Evolutionary conservation across 2,113 vertebrate species (phyloP), one percentile per base, ranked within the genome.

Genomic region (Laticauda colubrina): DNA sequence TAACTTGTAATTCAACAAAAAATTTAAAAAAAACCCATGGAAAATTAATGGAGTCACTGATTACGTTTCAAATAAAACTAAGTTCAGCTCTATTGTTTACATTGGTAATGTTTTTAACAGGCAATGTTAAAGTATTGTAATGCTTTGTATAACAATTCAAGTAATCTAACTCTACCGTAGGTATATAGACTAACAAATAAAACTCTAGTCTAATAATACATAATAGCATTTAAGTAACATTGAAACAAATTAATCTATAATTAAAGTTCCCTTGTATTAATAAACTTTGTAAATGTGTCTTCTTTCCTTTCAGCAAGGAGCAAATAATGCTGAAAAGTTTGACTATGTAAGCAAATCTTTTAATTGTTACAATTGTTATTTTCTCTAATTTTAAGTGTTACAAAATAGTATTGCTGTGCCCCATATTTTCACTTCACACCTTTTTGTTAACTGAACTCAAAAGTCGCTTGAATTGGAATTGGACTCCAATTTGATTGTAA

Each of bases 261-360:
- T 21, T 91, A 11, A 90, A 48, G 11, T 85, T 43, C 56, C 92
- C 59, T 53, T 95, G 5, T 12, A 85, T 95, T 97, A 97, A 98
- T 95, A 96, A 15, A 93, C 94, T 94, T 97, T 96, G 93, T 95
- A 93, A 97, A 93, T 95, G 96, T 97, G 97, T 97, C 97, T 96
- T 98, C 97, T 96, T 98, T 97, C 93, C 94, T 97, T 98, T 88
- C 98, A 99, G 99, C 99, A 99, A 98, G 99, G 99, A 96, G 98
- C 98, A 92, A 98, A 98, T 97, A 99, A 99, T 34, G 99, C 99
- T 7, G 99, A 99, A 95, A 99, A 99, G 92, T 99, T 99, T 97
- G 99, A 99, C 94, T 99, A 99, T 29, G 99, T 99, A 98, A 99
- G 99, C 99, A 94, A 48, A 93, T 20, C 0, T 55, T 89, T 2